Base-by-base conservation (phyloP, 2,888 invertebrate genomes). In the Piscicola geometra region DNA sequence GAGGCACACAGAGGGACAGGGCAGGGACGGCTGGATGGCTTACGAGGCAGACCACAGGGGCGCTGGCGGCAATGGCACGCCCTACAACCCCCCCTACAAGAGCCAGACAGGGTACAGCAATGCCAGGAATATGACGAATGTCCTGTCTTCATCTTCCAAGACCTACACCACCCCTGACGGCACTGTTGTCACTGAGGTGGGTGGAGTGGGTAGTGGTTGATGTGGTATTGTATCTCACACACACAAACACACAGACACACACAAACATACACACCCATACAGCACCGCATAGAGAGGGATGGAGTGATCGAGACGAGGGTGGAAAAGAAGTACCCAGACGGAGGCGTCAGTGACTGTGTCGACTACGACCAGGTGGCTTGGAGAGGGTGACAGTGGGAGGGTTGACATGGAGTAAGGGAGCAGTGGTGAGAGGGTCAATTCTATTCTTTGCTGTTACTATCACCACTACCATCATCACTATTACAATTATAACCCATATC, bases 231-330 rank as follows among this genome's bases (percentile, higher is more conserved):
- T n/a, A n/a, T n/a, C n/a, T n/a, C n/a, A 9, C 50, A 47, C 50
- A 47, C 21, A 15, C 9, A 47, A 47, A 9, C 50, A 47, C 50
- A n/a, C n/a, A n/a, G n/a, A n/a, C n/a, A n/a, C n/a, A n/a, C n/a
- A n/a, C n/a, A n/a, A n/a, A n/a, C n/a, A n/a, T 41, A 41, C 41
- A 41, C 41, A 5, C 5, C 41, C 41, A 41, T n/a, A 25, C 56
- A 74, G 76, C 68, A 74, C 66, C 74, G 74, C 28, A 73, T 64
- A 18, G 74, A 74, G 66, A 68, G 75, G 32, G 68, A 75, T 33
- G 77, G 77, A 47, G 77, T 77, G 21, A 71, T 77, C 9, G 77
- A 77, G 70, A 77, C 77, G 21, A 56, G 71, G 68, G 47, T 75
- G 30, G 75, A 75, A 70, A 75, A 67, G 56, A 71, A 56, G 66